Base-by-base conservation (phyloP, 1,140 invertebrate genomes). In the Chrysomallon squamiferum region DNA sequence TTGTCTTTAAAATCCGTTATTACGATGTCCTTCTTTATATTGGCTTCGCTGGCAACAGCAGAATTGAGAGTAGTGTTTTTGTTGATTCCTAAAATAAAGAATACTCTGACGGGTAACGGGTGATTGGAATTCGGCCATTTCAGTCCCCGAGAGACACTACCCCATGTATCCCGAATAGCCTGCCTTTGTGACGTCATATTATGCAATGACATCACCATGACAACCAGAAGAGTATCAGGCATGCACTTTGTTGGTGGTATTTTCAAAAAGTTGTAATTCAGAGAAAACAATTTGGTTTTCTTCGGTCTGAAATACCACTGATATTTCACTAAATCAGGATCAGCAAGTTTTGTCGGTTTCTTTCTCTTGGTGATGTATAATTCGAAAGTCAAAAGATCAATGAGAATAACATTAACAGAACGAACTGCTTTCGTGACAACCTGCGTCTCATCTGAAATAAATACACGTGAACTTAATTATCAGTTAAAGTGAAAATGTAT, bases 1-100 rank as follows among this genome's bases (percentile, higher is more conserved):
- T 87, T 87, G 84, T 95, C 93, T 18, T 87, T 67, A 81, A 94
- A 94, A 72, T 88, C 90, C 15, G 92, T 92, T 85, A 93, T 91
- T 43, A 94, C 87, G 62, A 95, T 87, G 77, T 95, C 93, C n/a
- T 86, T 82, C 72, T 90, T 87, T 1, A 5, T 3, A 33, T 20
- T 33, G 1, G 56, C 29, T 33, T 58, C 56, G 3, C 3, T 1
- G 7, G 9, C 20, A 20, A 58, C 30, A 3, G 20, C 15, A n/a
- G 13, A 5, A 35, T 58, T 58, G 6, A n/a, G 27, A 4, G 29
- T 11, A 33, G 13, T 3, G 30, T 33, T 58, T 35, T 35, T 15
- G 22, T 11, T 33, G 18, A n/a, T 32, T 58, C 56, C 56, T n/a
- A 58, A 30, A 0, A 58, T 3, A 22, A 58, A 58, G 15, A 58